Evolutionary conservation across 2,888 invertebrate species (phyloP).

Genomic region (Pheosia gnoma): DNA sequence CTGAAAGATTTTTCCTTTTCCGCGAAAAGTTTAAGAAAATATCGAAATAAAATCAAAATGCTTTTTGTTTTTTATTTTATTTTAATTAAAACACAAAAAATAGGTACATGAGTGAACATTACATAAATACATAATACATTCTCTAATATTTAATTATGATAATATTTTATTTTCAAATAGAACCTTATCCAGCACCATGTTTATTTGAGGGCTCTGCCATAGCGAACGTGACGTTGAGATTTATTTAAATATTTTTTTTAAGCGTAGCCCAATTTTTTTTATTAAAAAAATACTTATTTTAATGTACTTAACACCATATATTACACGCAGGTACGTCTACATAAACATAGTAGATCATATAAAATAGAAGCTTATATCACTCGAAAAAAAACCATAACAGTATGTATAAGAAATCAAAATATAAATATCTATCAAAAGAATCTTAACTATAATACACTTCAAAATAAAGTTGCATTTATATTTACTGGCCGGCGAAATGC

Average conservation of each 20-base stretch:
- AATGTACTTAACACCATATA: no score
- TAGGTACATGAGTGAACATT: constrained; percentile 44
- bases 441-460: constrained; percentile 11
- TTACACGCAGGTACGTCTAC: not conserved
- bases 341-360: no score
- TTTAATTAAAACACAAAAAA: constrained; percentile 33
- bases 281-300: no score
- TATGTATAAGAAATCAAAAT: not conserved
- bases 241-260: no score
- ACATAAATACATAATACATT: constrained; percentile 15
- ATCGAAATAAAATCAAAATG: not conserved
- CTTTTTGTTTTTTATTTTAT: constrained; percentile 28
- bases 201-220: constrained; percentile 10
- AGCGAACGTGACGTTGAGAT: not conserved
- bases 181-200: constrained; percentile 34
- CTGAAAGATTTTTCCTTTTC: no score
- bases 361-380: not conserved
- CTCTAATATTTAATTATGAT: constrained; percentile 10
- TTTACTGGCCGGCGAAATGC: constrained; percentile 74
- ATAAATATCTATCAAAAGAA: constrained; percentile 12
- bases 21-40: not conserved
- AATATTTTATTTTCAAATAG: constrained; percentile 12
- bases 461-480: constrained; percentile 46
- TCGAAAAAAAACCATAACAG: not conserved
- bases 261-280: no score